Conservation (phyloP, 2,797 vertebrate species). For the Acanthurus leucopareius region DNA sequence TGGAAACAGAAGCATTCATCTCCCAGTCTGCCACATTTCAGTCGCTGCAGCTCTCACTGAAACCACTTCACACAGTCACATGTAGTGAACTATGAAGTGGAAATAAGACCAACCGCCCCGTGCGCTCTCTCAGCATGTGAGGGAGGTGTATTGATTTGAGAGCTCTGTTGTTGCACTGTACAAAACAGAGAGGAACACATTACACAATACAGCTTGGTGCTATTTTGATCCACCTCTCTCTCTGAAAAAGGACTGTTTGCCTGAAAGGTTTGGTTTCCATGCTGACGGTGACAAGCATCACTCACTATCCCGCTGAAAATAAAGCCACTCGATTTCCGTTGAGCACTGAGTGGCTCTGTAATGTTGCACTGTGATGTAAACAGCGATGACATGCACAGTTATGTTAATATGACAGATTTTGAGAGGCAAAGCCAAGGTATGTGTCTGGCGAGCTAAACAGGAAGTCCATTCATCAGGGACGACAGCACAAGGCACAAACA, state of each 20-base stretch:
- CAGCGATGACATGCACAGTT: conserved; percentile 33
- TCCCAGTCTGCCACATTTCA: conserved; percentile 41
- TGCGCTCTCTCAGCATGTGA: conserved; percentile 69
- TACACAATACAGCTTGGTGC: conserved; percentile 80
- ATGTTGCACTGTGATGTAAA: conserved; percentile 43
- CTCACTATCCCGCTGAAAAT: conserved; percentile 54
- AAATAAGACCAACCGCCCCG: conserved; percentile 68
- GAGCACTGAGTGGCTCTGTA: conserved; percentile 33
- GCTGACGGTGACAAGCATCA: conserved; percentile 51
- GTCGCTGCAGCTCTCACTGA: conserved; percentile 49
- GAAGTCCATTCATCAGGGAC: conserved; percentile 62
- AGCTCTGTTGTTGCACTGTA: conserved; percentile 70
- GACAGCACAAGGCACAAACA: conserved; percentile 23
- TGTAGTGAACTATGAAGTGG: conserved; percentile 71
- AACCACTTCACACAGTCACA: conserved; percentile 77
- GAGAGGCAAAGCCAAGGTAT: conserved; percentile 42
- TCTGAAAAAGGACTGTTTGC: conserved; percentile 53
- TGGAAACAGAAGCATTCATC: conserved; percentile 29
- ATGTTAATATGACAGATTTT: conserved; percentile 58
- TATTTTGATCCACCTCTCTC: conserved; percentile 78
- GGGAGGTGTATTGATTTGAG: conserved; percentile 82
- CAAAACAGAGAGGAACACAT: conserved; percentile 75
- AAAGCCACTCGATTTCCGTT: conserved; percentile 40
- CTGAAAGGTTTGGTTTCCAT: conserved; percentile 50
- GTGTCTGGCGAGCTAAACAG: conserved; percentile 52